Base-by-base conservation (phyloP, 2,888 invertebrate genomes). In the Lasius fuliginosus region DNA sequence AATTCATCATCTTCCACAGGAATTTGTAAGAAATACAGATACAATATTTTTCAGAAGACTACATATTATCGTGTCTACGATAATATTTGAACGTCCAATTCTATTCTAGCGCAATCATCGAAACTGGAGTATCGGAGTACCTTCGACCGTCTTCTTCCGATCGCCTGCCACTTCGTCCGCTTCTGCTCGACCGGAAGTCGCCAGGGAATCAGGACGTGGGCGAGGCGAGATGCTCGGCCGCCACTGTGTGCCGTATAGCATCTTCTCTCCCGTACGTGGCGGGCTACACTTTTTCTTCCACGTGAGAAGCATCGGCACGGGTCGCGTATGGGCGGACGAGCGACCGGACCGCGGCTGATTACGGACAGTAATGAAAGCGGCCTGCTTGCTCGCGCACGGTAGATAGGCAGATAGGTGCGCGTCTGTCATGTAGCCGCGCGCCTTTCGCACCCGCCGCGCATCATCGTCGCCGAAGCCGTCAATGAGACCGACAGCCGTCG, bases 301-400 rank as follows among this genome's bases (percentile, higher is more conserved):
- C 85, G 86, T 90, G 88, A 89, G 87, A 36, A 71, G 12, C 46
- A 71, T 81, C 60, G 71, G 36, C 85, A 88, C 87, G 82, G 87
- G 82, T 76, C 76, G 62, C 40, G 89, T 89, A 88, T 88, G 91
- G 84, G 87, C 87, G 88, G 86, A 76, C 53, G 83, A 81, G 85
- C 23, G 23, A 83, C 86, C 88, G 86, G 87, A 83, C 84, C 89
- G 88, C 88, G 85, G 87, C 88, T 92, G 93, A 94, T 94, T 94
- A 93, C 90, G 91, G 90, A 77, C 92, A 92, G 92, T 90, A 90
- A 94, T 94, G 94, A 94, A 94, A 94, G 94, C 94, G 92, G 91
- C 91, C 91, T 90, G 84, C 65, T 93, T 91, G 93, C 65, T 93
- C 91, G 93, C 90, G 90, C 90, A 92, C 91, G 91, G 92, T 58